A percentile compares a stretch with the other conserved stretches of the same genome.
Conservation (phyloP, 2,888 invertebrate species). For the Amaurobius ferox region DNA sequence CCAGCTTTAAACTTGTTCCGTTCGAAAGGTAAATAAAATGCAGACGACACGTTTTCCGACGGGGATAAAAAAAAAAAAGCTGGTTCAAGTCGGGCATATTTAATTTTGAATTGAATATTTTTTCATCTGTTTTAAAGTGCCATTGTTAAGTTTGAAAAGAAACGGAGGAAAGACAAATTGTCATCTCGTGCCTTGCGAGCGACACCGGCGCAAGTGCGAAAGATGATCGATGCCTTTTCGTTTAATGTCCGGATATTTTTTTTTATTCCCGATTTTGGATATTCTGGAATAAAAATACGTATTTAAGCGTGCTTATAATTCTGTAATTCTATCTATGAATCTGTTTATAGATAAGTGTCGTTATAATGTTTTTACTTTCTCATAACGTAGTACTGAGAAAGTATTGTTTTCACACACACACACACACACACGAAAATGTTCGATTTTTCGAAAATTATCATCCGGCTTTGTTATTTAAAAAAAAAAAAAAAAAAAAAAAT, state of each 20-base stretch:
- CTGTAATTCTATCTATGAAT: too few species aligned
- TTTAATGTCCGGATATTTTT: not conserved
- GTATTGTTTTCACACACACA: too few species aligned
- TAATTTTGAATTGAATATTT: constrained; percentile 8
- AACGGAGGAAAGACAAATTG: constrained; percentile 3
- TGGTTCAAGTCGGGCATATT: not conserved
- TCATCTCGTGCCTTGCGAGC: not conserved
- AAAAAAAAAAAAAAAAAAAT: too few species aligned
- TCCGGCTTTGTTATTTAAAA: too few species aligned
- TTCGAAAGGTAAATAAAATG: not conserved
- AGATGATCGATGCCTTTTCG: constrained; percentile 6
- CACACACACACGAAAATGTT: too few species aligned
- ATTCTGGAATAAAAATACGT: too few species aligned
- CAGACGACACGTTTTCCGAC: not conserved
- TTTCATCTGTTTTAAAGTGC: constrained; percentile 9
- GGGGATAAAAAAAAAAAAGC: not conserved
- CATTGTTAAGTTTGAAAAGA: constrained; percentile 8
- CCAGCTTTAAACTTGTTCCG: not conserved
- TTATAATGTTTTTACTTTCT: too few species aligned
- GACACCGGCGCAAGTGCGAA: not conserved
- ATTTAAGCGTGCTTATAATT: too few species aligned
- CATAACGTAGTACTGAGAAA: too few species aligned
- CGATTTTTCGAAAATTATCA: too few species aligned
- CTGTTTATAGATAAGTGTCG: too few species aligned
- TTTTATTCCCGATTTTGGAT: too few species aligned